Evolutionary conservation across 2,113 vertebrate species (phyloP).

Genomic region (Eurystomus gularis): DNA sequence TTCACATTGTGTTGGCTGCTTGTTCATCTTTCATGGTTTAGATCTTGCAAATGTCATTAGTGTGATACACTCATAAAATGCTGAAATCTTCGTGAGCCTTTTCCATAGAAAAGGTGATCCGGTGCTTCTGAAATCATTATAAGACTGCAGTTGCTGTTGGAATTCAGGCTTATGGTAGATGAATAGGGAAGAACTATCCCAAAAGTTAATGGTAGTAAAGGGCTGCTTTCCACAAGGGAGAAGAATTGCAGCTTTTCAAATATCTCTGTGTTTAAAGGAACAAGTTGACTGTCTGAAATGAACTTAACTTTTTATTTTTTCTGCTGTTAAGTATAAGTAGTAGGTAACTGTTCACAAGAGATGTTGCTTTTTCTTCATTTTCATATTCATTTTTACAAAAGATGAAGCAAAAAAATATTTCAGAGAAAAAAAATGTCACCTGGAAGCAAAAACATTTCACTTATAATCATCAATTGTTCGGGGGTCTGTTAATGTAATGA

Average conservation of each 20-base stretch:
- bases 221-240: not conserved
- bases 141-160: not conserved
- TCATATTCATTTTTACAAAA: not conserved
- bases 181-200: not conserved
- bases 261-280: not conserved
- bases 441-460: not conserved
- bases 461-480: not conserved
- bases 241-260: not conserved
- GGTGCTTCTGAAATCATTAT: not conserved
- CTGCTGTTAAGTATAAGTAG: not conserved
- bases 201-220: not conserved
- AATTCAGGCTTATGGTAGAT: not conserved
- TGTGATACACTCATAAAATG: no score
- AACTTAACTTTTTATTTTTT: no score
- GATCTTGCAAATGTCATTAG: not conserved
- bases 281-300: not conserved
- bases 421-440: not conserved
- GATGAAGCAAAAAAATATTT: not conserved
- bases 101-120: not conserved
- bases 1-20: not conserved
- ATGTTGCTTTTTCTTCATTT: not conserved
- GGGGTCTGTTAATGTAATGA: not conserved
- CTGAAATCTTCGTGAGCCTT: not conserved
- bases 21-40: not conserved
- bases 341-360: not conserved